These are phyloP conservation scores for Silurus glanis DNA, from an alignment of 2,113 vertebrate genomes.

Conservation along the genomic window DNA sequence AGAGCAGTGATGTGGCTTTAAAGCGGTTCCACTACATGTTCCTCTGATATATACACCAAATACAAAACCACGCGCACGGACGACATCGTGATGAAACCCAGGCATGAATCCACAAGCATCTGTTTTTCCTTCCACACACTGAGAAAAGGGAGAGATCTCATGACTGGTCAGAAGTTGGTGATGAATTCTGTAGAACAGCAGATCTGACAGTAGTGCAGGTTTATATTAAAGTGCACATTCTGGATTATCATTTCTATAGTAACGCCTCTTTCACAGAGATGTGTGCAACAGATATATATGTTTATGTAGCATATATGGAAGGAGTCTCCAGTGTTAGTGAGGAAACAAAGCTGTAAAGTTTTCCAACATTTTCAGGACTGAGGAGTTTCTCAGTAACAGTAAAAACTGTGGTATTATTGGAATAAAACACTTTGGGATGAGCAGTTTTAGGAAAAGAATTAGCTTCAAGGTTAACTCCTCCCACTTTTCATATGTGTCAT, in stretches of 20 bases:
- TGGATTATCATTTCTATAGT: no score
- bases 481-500: conserved; percentile 8
- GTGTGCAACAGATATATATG: no score
- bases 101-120: conserved; percentile 11
- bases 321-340: no score
- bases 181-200: no score
- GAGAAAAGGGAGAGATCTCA: not conserved
- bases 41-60: conserved; percentile 17
- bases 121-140: conserved; percentile 34
- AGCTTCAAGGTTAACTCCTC: not conserved
- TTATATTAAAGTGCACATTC: no score
- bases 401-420: not conserved
- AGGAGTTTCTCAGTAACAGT: not conserved
- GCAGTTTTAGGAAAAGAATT: not conserved
- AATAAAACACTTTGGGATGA: not conserved
- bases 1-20: conserved; percentile 6
- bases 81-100: conserved; percentile 22
- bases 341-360: no score
- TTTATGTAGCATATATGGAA: no score
- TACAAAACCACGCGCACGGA: conserved; percentile 43
- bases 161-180: no score
- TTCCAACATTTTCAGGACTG: no score
- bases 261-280: no score
- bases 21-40: conserved; percentile 37
- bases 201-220: no score